Evolutionary conservation across 2,797 vertebrate species (phyloP).

Genomic region (Dromococcyx pavoninus): DNA sequence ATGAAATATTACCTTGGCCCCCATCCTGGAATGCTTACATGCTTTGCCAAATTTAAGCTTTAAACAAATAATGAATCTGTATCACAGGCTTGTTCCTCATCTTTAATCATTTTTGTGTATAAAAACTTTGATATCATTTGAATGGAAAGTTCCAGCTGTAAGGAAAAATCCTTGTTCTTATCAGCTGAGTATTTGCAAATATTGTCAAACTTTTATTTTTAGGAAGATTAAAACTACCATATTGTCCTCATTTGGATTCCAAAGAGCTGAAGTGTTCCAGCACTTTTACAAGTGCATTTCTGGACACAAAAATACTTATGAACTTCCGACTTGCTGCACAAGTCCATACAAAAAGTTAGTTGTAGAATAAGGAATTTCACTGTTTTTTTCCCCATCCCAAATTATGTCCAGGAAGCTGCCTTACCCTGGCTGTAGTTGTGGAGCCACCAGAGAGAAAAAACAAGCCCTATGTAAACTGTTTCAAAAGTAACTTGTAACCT

Average conservation of each 20-base stretch:
- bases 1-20: neutral
- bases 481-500: neutral
- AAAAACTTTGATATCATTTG: constrained; percentile 5
- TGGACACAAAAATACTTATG: neutral
- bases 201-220: neutral
- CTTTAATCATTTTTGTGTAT: constrained; percentile 2
- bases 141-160: constrained; percentile 10
- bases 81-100: neutral
- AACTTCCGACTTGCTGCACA: neutral
- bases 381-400: neutral
- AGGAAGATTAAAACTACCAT: neutral
- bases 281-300: neutral
- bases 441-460: neutral
- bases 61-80: neutral
- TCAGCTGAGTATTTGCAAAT: neutral
- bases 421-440: neutral
- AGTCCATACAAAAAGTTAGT: neutral
- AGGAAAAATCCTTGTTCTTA: neutral
- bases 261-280: neutral
- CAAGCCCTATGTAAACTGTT: neutral
- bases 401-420: neutral
- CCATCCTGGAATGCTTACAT: neutral
- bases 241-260: neutral
- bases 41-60: neutral
- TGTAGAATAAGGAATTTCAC: neutral